These are phyloP conservation scores for Synanthedon myopaeformis DNA, from an alignment of 2,888 invertebrate genomes.

Conservation along the genomic window DNA sequence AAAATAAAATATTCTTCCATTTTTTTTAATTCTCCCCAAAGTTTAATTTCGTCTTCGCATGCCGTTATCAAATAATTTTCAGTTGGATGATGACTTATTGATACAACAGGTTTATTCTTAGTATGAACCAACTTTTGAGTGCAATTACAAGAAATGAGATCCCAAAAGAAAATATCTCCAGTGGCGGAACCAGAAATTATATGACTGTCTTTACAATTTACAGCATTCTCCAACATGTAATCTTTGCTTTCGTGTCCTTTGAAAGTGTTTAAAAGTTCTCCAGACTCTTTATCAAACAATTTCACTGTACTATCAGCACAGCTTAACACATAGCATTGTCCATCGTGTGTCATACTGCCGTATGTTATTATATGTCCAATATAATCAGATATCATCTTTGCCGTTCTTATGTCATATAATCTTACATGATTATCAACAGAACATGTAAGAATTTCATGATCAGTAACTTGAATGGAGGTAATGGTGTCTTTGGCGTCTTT, in stretches of 20 bases:
- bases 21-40: constrained; percentile 70
- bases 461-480: constrained; percentile 81
- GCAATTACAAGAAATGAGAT: constrained; percentile 78
- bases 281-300: constrained; percentile 84
- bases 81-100: constrained; percentile 85
- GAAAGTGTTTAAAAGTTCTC: constrained; percentile 73
- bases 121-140: constrained; percentile 60
- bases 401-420: constrained; percentile 91
- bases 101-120: constrained; percentile 77
- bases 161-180: constrained; percentile 90
- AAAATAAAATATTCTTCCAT: constrained; percentile 21
- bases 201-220: constrained; percentile 85
- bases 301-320: constrained; percentile 86
- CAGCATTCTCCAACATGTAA: constrained; percentile 87
- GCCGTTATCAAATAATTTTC: constrained; percentile 79
- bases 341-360: constrained; percentile 89
- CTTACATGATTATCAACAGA: constrained; percentile 91
- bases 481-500: constrained; percentile 95
- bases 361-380: constrained; percentile 88
- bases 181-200: constrained; percentile 92
- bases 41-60: constrained; percentile 76
- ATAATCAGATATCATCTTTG: constrained; percentile 84
- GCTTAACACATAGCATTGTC: constrained; percentile 89
- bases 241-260: constrained; percentile 86
- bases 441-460: constrained; percentile 89